phyloP scores from a whole-genome alignment of 2,888 invertebrate species.

The Incurvaria masculella region DNA sequence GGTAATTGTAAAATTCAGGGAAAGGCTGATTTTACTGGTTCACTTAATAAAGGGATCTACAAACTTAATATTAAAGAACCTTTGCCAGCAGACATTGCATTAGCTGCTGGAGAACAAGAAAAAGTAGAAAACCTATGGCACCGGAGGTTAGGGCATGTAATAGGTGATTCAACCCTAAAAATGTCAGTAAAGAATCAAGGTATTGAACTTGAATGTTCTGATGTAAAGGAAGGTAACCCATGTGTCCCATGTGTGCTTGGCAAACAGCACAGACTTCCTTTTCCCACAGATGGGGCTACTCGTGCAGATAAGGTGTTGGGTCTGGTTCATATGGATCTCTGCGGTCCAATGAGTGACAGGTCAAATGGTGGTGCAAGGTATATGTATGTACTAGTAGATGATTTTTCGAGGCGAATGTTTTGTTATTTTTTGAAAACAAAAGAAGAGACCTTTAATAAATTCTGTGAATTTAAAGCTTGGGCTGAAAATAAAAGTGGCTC shows the following conservation, averaged over 20 bases:
- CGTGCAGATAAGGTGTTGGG: no score
- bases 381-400: no score
- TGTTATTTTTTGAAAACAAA: no score
- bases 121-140: background rate
- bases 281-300: no score
- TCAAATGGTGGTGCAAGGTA: no score
- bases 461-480: no score
- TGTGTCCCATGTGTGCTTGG: background rate
- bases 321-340: no score
- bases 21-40: background rate
- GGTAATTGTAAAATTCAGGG: background rate
- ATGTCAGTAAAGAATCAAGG: background rate
- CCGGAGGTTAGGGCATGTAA: constrained; percentile 3
- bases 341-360: no score
- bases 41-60: constrained; percentile 3
- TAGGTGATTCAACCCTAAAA: background rate
- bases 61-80: constrained; percentile 1
- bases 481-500: no score
- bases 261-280: no score
- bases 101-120: background rate
- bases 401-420: no score
- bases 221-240: constrained; percentile 1
- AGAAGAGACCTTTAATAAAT: no score
- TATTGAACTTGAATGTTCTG: background rate
- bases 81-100: background rate